Conservation (phyloP, 2,113 vertebrate genomes). For the Hoplias malabaricus region DNA sequence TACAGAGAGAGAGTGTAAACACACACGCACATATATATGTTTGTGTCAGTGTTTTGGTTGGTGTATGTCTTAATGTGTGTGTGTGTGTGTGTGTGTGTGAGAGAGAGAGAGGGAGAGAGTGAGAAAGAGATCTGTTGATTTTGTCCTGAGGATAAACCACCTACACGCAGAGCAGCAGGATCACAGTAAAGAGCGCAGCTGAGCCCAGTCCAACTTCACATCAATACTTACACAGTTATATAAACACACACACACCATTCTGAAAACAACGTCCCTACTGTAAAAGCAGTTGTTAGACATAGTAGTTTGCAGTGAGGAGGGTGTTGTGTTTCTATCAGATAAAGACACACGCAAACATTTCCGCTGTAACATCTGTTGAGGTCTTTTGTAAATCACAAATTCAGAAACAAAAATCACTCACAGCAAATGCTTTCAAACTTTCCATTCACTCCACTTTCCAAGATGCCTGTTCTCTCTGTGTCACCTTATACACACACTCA, state of each 20-base stretch:
- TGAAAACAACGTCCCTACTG: no score
- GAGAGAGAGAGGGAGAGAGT: not conserved
- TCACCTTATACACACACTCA: slow-evolving; percentile 5
- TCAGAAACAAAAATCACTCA: no score
- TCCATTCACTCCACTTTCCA: not conserved
- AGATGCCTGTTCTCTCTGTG: no score
- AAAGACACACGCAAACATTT: no score
- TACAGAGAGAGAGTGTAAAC: no score
- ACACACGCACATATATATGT: not conserved
- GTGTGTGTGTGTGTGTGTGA: not conserved
- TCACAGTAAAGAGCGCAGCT: slow-evolving; percentile 53
- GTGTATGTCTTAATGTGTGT: slow-evolving; percentile 3
- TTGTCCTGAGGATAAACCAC: slow-evolving; percentile 66
- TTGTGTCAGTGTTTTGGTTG: slow-evolving; percentile 5
- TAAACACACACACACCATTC: slow-evolving; percentile 58
- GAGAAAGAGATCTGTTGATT: slow-evolving; percentile 53
- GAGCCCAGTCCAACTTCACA: slow-evolving; percentile 63
- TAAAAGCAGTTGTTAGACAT: no score
- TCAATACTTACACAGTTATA: slow-evolving; percentile 68
- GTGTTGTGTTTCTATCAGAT: no score
- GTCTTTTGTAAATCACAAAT: not conserved
- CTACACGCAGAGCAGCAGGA: slow-evolving; percentile 69
- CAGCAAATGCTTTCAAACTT: not conserved
- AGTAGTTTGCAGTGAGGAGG: no score
- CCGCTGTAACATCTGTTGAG: not conserved